Percentiles rank a stretch among this genome's conserved stretches.
These are phyloP conservation scores for Hydropotes inermis DNA, from an alignment of 2,113 vertebrate species.

Conservation along the genomic window DNA sequence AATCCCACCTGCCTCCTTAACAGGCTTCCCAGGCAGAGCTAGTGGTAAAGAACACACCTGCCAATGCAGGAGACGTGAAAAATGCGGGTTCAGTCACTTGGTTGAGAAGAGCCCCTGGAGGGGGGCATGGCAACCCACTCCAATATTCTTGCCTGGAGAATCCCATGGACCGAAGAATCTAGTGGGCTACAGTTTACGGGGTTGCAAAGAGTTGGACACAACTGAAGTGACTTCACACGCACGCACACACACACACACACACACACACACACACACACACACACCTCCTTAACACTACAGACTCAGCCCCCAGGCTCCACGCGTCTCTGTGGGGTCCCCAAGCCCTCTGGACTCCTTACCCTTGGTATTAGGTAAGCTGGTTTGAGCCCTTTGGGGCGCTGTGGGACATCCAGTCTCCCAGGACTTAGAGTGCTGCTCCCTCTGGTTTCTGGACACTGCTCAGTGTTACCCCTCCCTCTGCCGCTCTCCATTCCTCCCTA, in stretches of 20 bases:
- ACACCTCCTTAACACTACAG: neutral
- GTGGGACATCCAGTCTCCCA: too few relatives aligned
- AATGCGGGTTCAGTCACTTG: rapidly evolving
- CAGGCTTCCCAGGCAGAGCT: neutral
- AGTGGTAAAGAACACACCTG: neutral
- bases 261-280: neutral
- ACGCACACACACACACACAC: neutral
- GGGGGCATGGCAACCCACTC: neutral
- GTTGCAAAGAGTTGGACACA: neutral
- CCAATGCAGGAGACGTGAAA: neutral
- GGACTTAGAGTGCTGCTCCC: neutral
- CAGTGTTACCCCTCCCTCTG: neutral
- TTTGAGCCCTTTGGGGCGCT: neutral
- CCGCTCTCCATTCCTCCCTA: neutral
- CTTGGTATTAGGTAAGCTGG: neutral
- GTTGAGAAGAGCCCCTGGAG: neutral
- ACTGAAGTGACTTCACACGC: neutral
- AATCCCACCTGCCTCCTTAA: neutral
- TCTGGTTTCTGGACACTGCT: neutral
- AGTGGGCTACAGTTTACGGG: neutral
- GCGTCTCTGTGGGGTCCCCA: neutral
- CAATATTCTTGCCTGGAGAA: neutral
- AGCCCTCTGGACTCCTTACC: neutral
- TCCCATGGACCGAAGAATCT: neutral
- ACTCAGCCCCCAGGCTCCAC: neutral